Evolutionary conservation across 2,888 invertebrate genomes (phyloP).

Genomic region (Andrena haemorrhoa): DNA sequence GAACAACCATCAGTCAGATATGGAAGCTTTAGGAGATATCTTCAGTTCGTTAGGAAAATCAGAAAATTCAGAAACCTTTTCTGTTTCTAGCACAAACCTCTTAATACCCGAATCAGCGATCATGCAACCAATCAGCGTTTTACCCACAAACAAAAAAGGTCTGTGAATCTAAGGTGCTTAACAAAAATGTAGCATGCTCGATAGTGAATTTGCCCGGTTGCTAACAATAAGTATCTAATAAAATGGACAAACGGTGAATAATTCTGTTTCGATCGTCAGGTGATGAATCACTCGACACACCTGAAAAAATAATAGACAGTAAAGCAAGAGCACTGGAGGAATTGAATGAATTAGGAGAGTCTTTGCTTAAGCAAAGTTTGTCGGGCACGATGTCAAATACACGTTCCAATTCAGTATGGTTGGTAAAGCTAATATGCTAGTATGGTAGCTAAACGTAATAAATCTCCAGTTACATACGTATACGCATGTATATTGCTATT

Average conservation of each 20-base stretch:
- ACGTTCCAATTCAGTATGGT: conserved; percentile 77
- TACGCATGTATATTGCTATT: not conserved
- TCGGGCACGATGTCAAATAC: conserved; percentile 78
- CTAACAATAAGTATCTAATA: not conserved
- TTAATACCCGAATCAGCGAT: conserved; percentile 75
- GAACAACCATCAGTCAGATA: conserved; percentile 78
- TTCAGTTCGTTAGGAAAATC: conserved; percentile 83
- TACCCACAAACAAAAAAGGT: conserved; percentile 72
- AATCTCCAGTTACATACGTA: conserved; percentile 1
- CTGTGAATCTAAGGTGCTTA: conserved; percentile 35
- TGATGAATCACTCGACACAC: conserved; percentile 59
- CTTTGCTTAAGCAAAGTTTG: conserved; percentile 90
- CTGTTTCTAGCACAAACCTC: conserved; percentile 67
- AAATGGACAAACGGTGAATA: conserved; percentile 13
- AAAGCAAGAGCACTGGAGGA: conserved; percentile 89
- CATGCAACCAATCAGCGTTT: conserved; percentile 79
- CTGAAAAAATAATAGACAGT: conserved; percentile 79
- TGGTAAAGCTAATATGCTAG: conserved; percentile 18
- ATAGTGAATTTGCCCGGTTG: conserved; percentile 6
- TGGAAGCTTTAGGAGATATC: conserved; percentile 86
- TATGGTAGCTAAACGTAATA: not conserved
- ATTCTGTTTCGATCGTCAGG: conserved; percentile 49
- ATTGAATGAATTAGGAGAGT: conserved; percentile 92
- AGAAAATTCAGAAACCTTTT: conserved; percentile 57
- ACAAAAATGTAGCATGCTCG: not conserved